Conservation (phyloP, 1,140 invertebrate genomes). For the Holcopasites calliopsidis region DNA sequence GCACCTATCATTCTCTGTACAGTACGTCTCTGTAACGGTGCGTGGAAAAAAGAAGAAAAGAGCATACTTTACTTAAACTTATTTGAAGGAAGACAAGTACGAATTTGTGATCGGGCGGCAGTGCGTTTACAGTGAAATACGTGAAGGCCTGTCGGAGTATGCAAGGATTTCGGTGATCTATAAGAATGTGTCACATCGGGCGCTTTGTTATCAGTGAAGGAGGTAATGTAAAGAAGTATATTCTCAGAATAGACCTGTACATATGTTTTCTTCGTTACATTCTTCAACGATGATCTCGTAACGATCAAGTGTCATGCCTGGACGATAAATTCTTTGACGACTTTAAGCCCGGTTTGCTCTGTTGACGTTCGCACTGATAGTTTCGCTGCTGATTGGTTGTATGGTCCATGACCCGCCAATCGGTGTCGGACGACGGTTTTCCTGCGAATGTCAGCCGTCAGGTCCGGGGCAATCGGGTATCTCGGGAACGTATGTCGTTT, state of each 20-base stretch:
- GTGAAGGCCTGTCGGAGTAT: constrained; percentile 44
- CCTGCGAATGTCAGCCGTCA: constrained; percentile 59
- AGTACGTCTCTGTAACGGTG: constrained; percentile 16
- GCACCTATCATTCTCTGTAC: constrained; percentile 9
- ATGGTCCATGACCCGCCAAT: constrained; percentile 59
- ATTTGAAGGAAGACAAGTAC: neutral
- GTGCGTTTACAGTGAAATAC: constrained; percentile 37
- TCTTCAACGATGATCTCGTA: constrained; percentile 55
- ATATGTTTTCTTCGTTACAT: constrained; percentile 51
- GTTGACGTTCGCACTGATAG: constrained; percentile 57
- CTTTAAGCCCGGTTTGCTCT: constrained; percentile 57
- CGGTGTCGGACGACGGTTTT: constrained; percentile 27
- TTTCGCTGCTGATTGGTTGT: constrained; percentile 44
- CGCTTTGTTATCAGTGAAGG: constrained; percentile 32
- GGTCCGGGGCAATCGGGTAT: constrained; percentile 35
- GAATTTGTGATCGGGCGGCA: constrained; percentile 39
- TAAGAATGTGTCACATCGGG: constrained; percentile 47
- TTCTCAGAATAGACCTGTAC: constrained; percentile 6
- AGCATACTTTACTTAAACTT: too few species aligned
- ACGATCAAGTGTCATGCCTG: constrained; percentile 42
- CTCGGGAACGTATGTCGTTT: constrained; percentile 47
- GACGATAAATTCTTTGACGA: constrained; percentile 47
- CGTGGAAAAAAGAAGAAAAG: neutral
- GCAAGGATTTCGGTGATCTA: constrained; percentile 17
- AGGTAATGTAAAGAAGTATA: constrained; percentile 49